Evolutionary conservation across 2,797 vertebrate genomes (phyloP), one percentile per base, ranked within the genome.

Genomic region (Benthosema pterotum): DNA sequence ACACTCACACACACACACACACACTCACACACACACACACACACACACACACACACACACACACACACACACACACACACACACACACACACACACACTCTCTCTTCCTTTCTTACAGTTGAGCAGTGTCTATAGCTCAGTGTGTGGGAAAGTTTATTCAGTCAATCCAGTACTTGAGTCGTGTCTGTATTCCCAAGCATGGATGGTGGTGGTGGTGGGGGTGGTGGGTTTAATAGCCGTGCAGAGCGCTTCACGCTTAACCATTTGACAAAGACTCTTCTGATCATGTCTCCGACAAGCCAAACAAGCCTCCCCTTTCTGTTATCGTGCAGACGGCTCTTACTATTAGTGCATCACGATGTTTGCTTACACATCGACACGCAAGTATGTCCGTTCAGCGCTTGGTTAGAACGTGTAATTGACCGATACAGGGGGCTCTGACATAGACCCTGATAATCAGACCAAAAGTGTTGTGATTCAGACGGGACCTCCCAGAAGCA

Each of bases 121-220:
- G 71, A 79, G 53, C 69, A 64, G 70, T 66, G 71, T 68, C n/a
- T n/a, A 63, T 74, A 62, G 64, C 71, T 62, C 58, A 75, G 79
- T 84, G 80, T 84, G 80, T 89, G 88, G 85, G 89, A 90, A 90
- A 89, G 91, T 90, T 90, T 91, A 84, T 77, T 84, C 86, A 88
- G 84, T 77, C 72, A 70, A 48, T 57, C 62, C 70, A 6, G 60
- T n/a, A 78, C 77, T 69, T 82, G 69, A 72, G 64, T 62, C 58
- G 57, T 2, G 69, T 71, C 79, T 76, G 79, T 82, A 63, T 82
- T 83, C 70, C 64, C 74, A 59, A 67, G 80, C 80, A 72, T 81
- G 80, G 83, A 86, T 80, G 82, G 82, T n/a, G n/a, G n/a, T n/a
- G n/a, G n/a, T n/a, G n/a, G n/a, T n/a, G n/a, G n/a, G n/a, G n/a